Evolutionary conservation across 2,888 invertebrate genomes (phyloP).

Genomic region (Drosophila neoperkinsi): DNA sequence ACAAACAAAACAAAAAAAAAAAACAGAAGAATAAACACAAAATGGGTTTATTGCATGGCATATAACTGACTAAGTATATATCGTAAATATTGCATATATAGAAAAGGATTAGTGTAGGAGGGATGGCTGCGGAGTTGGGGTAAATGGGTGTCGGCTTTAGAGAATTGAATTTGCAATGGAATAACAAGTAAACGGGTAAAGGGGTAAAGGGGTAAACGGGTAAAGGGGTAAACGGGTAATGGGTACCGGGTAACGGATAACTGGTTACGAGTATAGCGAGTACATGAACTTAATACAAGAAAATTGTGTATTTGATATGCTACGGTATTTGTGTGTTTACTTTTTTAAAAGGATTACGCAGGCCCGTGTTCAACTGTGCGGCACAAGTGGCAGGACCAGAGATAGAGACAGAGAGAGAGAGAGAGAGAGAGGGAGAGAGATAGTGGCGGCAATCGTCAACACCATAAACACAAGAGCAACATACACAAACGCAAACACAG

Average conservation of each 20-base stretch:
- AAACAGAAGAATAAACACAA: constrained; percentile 7
- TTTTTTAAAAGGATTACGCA: constrained; percentile 85
- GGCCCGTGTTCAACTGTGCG: constrained; percentile 84
- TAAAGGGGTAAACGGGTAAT: not conserved
- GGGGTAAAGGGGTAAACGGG: not conserved
- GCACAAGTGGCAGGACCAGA: constrained; percentile 29
- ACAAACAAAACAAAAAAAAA: not conserved
- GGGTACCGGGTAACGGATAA: not conserved
- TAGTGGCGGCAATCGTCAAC: constrained; percentile 24
- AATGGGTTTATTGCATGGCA: constrained; percentile 3
- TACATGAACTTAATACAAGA: constrained; percentile 42
- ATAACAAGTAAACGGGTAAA: not conserved
- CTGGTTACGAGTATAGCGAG: constrained; percentile 2
- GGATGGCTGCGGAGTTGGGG: not conserved
- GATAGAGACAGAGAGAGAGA: not conserved
- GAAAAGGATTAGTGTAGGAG: constrained; percentile 12
- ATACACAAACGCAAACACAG: constrained; percentile 41
- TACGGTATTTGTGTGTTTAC: constrained; percentile 74
- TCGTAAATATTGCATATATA: not conserved
- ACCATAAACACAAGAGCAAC: constrained; percentile 33
- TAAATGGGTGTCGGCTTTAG: constrained; percentile 27
- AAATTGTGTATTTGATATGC: constrained; percentile 44
- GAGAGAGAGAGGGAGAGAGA: not conserved
- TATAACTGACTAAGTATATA: constrained; percentile 4
- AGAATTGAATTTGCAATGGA: constrained; percentile 3